phyloP scores from a whole-genome alignment of 1,140 invertebrate genomes.

The Drosophila auraria region DNA sequence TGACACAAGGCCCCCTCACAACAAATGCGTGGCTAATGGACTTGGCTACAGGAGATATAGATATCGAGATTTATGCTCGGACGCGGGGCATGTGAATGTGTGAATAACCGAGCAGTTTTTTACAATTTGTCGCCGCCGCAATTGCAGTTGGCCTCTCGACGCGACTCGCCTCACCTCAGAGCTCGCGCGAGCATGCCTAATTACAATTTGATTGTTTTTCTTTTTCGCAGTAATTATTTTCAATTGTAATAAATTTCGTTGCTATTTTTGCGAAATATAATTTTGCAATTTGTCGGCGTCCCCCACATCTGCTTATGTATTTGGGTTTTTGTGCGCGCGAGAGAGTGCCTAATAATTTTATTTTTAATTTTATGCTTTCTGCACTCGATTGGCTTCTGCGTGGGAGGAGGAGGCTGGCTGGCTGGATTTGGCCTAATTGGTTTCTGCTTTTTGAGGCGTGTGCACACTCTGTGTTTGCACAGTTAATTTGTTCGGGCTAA shows the following conservation, averaged over 20 bases:
- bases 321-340: neutral
- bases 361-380: slow-evolving; percentile 59
- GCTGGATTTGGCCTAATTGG: slow-evolving; percentile 37
- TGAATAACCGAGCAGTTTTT: slow-evolving; percentile 31
- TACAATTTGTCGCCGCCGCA: slow-evolving; percentile 51
- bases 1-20: slow-evolving; percentile 43
- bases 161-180: slow-evolving; percentile 12
- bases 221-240: slow-evolving; percentile 76
- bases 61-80: slow-evolving; percentile 44
- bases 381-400: slow-evolving; percentile 25
- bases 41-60: slow-evolving; percentile 39
- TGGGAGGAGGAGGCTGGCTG: slow-evolving; percentile 16
- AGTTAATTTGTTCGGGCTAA: slow-evolving; percentile 46
- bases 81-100: slow-evolving; percentile 26
- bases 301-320: neutral
- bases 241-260: slow-evolving; percentile 77
- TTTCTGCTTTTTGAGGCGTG: slow-evolving; percentile 42
- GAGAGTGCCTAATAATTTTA: slow-evolving; percentile 56
- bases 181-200: slow-evolving; percentile 43
- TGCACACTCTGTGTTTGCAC: slow-evolving; percentile 20
- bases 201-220: slow-evolving; percentile 81
- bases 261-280: slow-evolving; percentile 70
- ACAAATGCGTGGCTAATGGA: slow-evolving; percentile 62
- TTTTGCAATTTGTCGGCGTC: slow-evolving; percentile 60
- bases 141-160: slow-evolving; percentile 20